Base-by-base conservation (phyloP, 2,797 vertebrate species). In the Semaprochilodus insignis region DNA sequence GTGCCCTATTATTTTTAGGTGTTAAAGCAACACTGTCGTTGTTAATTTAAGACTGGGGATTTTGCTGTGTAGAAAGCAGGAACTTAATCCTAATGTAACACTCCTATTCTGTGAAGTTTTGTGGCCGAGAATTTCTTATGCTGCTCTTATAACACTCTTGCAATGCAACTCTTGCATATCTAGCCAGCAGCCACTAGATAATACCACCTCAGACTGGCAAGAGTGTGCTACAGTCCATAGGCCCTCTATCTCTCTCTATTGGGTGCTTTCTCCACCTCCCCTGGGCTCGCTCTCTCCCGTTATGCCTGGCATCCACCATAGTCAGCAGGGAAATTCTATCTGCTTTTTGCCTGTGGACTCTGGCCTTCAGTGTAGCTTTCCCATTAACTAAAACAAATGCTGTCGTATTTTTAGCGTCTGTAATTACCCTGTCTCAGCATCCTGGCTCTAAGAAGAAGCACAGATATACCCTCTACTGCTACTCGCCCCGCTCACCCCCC, bases 311-410 rank as follows among this genome's bases (percentile, higher is more conserved):
- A 94, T 93, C 88, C 88, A 90, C 84, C 89, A 85, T 76, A 91
- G 92, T 94, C 94, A 93, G 93, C 95, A 95, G 70, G 79, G 95
- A 96, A 96, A 95, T 87, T 81, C 88, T 90, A 96, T 94, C 92
- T 44, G 59, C 85, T 81, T 86, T 88, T 81, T 87, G 83, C 92
- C 87, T 86, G 54, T 31, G 83, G 85, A 78, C 83, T 83, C 78
- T 76, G 84, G 79, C 91, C 78, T 90, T 90, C 89, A 78, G 81
- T 91, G 79, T 91, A 91, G 84, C 88, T 90, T 91, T 93, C 91
- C 92, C 91, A 93, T 91, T 94, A 91, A 88, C 91, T 92, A 91
- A 93, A 94, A 93, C 93, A 95, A 95, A 95, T 94, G 93, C 92
- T 85, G 82, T 83, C 77, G 81, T 95, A 95, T 94, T 95, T 96